Evolutionary conservation across 1,140 invertebrate species (phyloP).

Genomic region (Papilio glaucus): DNA sequence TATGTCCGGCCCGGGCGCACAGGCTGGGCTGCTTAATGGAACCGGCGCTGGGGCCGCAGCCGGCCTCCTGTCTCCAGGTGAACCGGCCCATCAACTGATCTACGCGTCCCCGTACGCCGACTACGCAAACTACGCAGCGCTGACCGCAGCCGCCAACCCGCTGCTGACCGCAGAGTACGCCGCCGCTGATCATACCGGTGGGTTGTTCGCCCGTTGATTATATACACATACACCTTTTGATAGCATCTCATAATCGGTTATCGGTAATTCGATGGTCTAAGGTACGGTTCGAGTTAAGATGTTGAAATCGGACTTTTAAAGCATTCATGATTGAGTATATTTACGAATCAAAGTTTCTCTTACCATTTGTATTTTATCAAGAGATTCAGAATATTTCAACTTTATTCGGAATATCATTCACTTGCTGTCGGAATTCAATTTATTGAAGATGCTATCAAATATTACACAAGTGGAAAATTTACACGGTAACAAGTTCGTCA

Average conservation of each 20-base stretch:
- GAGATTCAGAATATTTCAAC: no score
- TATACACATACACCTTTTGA: slow-evolving; percentile 55
- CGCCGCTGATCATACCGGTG: slow-evolving; percentile 95
- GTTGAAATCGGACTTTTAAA: slow-evolving; percentile 5
- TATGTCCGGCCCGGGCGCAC: slow-evolving; percentile 90
- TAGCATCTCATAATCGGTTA: slow-evolving; percentile 49
- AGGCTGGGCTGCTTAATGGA: slow-evolving; percentile 87
- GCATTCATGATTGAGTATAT: slow-evolving; percentile 24
- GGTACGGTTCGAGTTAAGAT: not conserved
- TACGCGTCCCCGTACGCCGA: slow-evolving; percentile 92
- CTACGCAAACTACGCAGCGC: slow-evolving; percentile 93
- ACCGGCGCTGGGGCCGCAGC: slow-evolving; percentile 84
- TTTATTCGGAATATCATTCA: not conserved
- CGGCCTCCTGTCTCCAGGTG: slow-evolving; percentile 84
- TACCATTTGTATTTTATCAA: no score
- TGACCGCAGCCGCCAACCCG: slow-evolving; percentile 89
- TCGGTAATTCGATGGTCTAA: not conserved
- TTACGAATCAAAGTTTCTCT: no score
- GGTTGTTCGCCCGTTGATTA: slow-evolving; percentile 93
- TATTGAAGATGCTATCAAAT: slow-evolving; percentile 45
- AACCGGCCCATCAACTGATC: slow-evolving; percentile 88
- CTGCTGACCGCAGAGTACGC: slow-evolving; percentile 92
- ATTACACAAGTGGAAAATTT: slow-evolving; percentile 47
- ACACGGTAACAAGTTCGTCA: slow-evolving; percentile 51
- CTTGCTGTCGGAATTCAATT: not conserved